A percentile compares a stretch with the other conserved stretches of the same genome.
These are phyloP conservation scores for Tinea trinotella DNA, from an alignment of 2,888 invertebrate species.

Conservation along the genomic window DNA sequence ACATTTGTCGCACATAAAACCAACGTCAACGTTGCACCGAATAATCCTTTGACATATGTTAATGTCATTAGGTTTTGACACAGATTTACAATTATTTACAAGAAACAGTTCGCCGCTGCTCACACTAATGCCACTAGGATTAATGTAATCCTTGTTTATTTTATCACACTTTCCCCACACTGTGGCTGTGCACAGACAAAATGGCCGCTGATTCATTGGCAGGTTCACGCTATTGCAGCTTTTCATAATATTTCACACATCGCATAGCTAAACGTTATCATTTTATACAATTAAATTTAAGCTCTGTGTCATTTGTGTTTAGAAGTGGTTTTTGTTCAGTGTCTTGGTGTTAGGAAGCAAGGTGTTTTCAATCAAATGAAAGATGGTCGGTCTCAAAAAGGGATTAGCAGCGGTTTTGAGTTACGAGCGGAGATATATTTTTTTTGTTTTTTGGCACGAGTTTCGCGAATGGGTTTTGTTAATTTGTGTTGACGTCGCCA, in stretches of 20 bases:
- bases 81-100: slow-evolving; percentile 73
- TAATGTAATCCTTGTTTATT: slow-evolving; percentile 59
- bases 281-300: not conserved
- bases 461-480: slow-evolving; percentile 27
- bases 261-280: too few relatives aligned
- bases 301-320: not conserved
- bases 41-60: slow-evolving; percentile 69
- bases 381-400: slow-evolving; percentile 39
- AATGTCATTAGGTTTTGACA: slow-evolving; percentile 67
- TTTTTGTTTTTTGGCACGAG: slow-evolving; percentile 53
- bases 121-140: slow-evolving; percentile 55
- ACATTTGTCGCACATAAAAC: slow-evolving; percentile 13
- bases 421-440: not conserved
- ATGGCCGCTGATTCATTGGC: slow-evolving; percentile 56
- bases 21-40: slow-evolving; percentile 23
- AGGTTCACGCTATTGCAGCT: slow-evolving; percentile 39
- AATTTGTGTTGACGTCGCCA: slow-evolving; percentile 27
- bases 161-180: slow-evolving; percentile 45
- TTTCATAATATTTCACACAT: slow-evolving; percentile 52
- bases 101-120: slow-evolving; percentile 46
- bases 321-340: not conserved
- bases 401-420: slow-evolving; percentile 35
- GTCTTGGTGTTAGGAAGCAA: slow-evolving; percentile 38
- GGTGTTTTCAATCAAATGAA: slow-evolving; percentile 64
- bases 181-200: slow-evolving; percentile 56